Percentiles rank a stretch among this genome's conserved stretches.
Evolutionary conservation across 2,113 vertebrate genomes (phyloP).

Genomic region (Camelus bactrianus): DNA sequence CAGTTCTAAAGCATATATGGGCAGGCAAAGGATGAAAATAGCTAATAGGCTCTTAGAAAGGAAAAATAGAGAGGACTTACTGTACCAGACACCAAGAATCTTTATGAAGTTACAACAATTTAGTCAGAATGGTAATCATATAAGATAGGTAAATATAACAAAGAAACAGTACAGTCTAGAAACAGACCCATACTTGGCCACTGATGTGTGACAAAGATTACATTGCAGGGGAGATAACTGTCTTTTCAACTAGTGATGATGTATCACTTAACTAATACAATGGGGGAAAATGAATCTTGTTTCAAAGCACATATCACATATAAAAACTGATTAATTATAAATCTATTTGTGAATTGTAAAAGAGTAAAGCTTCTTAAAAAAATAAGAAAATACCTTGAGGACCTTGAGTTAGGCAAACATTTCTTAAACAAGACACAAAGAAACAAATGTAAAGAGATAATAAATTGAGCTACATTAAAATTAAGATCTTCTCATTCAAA

Average conservation of each 20-base stretch:
- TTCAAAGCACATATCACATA: not conserved
- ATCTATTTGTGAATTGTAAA: not conserved
- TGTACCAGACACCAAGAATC: not conserved
- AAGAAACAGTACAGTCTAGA: not conserved
- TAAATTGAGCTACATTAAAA: not conserved
- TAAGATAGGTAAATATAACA: not conserved
- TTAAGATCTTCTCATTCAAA: not conserved
- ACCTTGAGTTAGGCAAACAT: not conserved
- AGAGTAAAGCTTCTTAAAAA: not conserved
- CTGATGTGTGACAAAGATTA: not conserved
- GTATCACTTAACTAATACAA: not conserved
- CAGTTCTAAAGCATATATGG: not conserved
- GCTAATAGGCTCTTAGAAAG: not conserved
- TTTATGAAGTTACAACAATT: not conserved
- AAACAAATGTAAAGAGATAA: not conserved
- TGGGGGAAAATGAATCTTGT: not conserved
- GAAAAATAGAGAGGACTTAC: not conserved
- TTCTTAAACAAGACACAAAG: not conserved
- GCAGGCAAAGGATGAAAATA: not conserved
- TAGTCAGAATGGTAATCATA: not conserved
- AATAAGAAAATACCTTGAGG: not conserved
- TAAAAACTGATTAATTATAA: not conserved
- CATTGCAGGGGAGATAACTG: not conserved
- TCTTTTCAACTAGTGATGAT: not conserved
- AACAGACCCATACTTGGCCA: not conserved